These are phyloP conservation scores for Lomographa bimaculata DNA, from an alignment of 2,888 invertebrate species.

Conservation along the genomic window DNA sequence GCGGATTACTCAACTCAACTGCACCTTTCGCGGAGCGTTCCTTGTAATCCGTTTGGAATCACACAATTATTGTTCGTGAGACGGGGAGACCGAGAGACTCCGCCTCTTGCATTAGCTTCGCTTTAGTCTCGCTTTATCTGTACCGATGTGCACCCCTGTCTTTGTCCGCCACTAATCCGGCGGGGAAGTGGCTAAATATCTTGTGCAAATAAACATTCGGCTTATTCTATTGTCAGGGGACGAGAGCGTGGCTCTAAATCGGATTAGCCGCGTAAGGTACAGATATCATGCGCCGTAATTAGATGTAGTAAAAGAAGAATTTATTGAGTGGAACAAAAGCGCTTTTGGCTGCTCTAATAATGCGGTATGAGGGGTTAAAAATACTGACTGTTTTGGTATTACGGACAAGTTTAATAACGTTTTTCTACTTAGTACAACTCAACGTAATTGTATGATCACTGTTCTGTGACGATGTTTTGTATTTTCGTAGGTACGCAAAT, in stretches of 20 bases:
- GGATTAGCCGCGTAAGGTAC: constrained; percentile 73
- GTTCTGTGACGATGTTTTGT: no score
- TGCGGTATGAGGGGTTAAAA: constrained; percentile 17
- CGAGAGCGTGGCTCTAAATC: constrained; percentile 67
- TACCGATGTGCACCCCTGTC: constrained; percentile 58
- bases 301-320: constrained; percentile 56
- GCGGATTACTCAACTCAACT: constrained; percentile 32
- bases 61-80: constrained; percentile 64
- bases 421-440: no score
- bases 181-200: constrained; percentile 82
- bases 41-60: constrained; percentile 67
- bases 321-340: constrained; percentile 42
- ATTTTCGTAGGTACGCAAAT: no score
- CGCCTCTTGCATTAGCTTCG: constrained; percentile 76
- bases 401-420: no score
- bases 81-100: constrained; percentile 45
- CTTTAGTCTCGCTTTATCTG: constrained; percentile 61
- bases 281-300: constrained; percentile 64
- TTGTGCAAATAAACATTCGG: constrained; percentile 82
- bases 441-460: no score
- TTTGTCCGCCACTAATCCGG: constrained; percentile 74
- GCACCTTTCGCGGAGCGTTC: constrained; percentile 38
- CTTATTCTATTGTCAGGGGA: constrained; percentile 72
- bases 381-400: no score
- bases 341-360: constrained; percentile 20